A percentile compares a stretch with the other conserved stretches of the same genome.
phyloP scores from a whole-genome alignment of 2,113 vertebrate species.

The Grantiella picta region DNA sequence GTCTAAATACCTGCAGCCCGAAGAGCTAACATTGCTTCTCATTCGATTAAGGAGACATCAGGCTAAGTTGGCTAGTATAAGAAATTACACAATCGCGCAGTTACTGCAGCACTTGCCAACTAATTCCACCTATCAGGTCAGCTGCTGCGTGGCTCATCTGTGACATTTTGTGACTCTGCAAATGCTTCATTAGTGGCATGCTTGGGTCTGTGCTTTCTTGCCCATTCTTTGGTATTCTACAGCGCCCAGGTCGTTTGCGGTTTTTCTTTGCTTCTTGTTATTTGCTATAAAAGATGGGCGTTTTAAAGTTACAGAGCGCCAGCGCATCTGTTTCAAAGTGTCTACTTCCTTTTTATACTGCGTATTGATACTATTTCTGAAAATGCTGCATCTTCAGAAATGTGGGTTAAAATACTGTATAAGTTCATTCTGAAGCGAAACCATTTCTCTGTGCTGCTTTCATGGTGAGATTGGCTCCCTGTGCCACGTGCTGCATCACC shows the following conservation, averaged over 20 bases:
- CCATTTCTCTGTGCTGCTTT: conserved; percentile 43
- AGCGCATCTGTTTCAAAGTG: neutral
- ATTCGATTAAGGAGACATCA: conserved; percentile 95
- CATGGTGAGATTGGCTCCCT: conserved; percentile 18
- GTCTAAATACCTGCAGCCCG: conserved; percentile 87
- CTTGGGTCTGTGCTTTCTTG: conserved; percentile 60
- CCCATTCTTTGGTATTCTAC: conserved; percentile 27
- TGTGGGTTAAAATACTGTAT: neutral
- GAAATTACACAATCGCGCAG: conserved; percentile 87
- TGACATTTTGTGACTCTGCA: conserved; percentile 61
- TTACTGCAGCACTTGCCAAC: conserved; percentile 89
- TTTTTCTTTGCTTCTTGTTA: conserved; percentile 51
- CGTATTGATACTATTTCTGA: conserved; percentile 49
- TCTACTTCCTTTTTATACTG: neutral
- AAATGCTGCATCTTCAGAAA: conserved; percentile 58
- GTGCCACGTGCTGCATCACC: neutral
- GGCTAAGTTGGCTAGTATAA: conserved; percentile 91
- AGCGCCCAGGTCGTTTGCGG: neutral
- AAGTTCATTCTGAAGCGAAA: conserved; percentile 33
- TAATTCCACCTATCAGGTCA: conserved; percentile 90
- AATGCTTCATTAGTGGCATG: conserved; percentile 57
- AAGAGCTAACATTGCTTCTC: conserved; percentile 97
- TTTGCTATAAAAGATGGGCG: neutral
- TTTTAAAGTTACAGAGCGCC: neutral
- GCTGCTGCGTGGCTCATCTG: conserved; percentile 73